phyloP scores from a whole-genome alignment of 2,797 vertebrate genomes.

The Leptatherina wallacei region DNA sequence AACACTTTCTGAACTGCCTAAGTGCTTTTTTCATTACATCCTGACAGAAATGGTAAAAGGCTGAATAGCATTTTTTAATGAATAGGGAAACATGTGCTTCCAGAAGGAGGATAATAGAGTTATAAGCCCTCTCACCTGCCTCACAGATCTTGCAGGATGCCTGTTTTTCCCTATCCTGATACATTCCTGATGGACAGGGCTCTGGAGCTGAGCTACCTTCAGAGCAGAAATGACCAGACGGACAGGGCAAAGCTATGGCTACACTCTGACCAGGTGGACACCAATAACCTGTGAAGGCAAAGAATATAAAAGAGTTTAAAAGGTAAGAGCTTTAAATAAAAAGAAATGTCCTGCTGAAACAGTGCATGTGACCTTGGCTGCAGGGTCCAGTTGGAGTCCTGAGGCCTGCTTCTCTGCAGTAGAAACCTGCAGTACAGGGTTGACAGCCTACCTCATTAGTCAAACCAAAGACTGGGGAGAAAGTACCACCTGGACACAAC shows the following conservation, averaged over 20 bases:
- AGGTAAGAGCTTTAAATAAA: background rate
- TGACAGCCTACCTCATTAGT: conserved; percentile 81
- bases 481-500: conserved; percentile 89
- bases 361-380: conserved; percentile 79
- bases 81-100: background rate
- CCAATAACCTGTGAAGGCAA: conserved; percentile 81
- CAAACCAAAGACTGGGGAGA: conserved; percentile 82
- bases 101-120: conserved; percentile 4
- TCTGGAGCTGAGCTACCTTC: conserved; percentile 78
- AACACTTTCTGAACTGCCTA: conserved; percentile 1
- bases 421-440: conserved; percentile 86
- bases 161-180: conserved; percentile 83
- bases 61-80: conserved; percentile 9
- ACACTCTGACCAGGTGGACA: conserved; percentile 82
- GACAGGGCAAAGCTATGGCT: conserved; percentile 79
- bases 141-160: conserved; percentile 77
- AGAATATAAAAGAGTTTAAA: conserved; percentile 20
- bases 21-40: conserved; percentile 4
- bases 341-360: background rate
- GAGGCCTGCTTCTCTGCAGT: conserved; percentile 85
- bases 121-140: conserved; percentile 71
- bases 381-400: conserved; percentile 86
- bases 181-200: conserved; percentile 82
- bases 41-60: conserved; percentile 13
- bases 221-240: conserved; percentile 82